Base-by-base conservation (phyloP, 2,888 invertebrate species). In the Ichneumon xanthorius region DNA sequence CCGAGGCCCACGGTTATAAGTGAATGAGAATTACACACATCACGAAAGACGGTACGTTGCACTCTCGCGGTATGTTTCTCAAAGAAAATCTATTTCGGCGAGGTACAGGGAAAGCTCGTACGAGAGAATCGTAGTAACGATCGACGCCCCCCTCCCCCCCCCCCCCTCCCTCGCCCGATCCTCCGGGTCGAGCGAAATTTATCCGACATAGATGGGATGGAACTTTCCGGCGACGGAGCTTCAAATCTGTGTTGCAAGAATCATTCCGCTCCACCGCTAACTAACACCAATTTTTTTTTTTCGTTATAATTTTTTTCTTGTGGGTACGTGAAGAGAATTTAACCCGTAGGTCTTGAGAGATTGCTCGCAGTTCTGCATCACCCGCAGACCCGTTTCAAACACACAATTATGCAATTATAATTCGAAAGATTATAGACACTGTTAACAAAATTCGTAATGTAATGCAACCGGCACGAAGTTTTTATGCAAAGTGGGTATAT, bases 41-140 rank as follows among this genome's bases (percentile, higher is more conserved):
- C 33, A 9, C 22, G 81, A 50, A 37, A n/a, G 50, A 76, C 53
- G 70, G 81, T 76, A 55, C 81, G 76, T 71, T 76, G 76, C 65
- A 82, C 76, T 76, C 75, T 48, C 65, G 71, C 76, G 71, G 58
- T 48, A 70, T 70, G 30, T 73, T 81, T 75, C 76, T 76, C 76
- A 50, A 71, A 81, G 70, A 67, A n/a, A 67, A 76, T 81, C 76
- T 76, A 76, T 81, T 75, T 81, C 61, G 68, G 61, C 26, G 26
- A 65, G 30, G 45, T 72, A 40, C 11, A 61, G 61, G 45, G 68
- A 33, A 45, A 45, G 22, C n/a, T 53, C 50, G 45, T 30, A 14
- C 65, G 70, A 48, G 40, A 19, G 65, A 48, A 76, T 19, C 30
- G 19, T 68, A 33, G 55, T 19, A 68, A 68, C 68, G 55, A 68